These are phyloP conservation scores for Oncorhynchus clarkii DNA, from an alignment of 2,113 vertebrate species.

Conservation along the genomic window DNA sequence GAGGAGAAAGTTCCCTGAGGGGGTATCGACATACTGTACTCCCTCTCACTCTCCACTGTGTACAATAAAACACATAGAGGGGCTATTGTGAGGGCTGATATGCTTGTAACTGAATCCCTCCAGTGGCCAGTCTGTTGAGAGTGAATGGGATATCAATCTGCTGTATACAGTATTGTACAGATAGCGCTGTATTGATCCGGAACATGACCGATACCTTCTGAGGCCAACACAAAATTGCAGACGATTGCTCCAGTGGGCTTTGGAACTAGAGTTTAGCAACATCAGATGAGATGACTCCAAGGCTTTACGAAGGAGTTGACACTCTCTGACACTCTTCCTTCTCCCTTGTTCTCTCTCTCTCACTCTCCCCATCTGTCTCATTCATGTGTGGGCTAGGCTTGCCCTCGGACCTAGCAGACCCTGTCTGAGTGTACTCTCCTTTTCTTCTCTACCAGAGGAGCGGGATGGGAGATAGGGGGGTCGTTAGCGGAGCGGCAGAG, in stretches of 20 bases:
- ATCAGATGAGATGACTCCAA: conserved; percentile 27
- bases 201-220: conserved; percentile 36
- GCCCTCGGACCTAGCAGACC: neutral
- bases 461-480: neutral
- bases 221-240: conserved; percentile 5
- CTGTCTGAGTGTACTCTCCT: neutral
- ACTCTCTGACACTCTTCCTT: conserved; percentile 8
- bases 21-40: too few relatives aligned
- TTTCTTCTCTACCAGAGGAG: too few relatives aligned
- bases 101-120: too few relatives aligned
- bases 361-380: neutral
- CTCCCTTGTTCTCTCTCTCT: conserved; percentile 4
- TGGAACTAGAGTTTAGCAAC: conserved; percentile 31
- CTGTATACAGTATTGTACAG: neutral
- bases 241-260: conserved; percentile 35
- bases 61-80: too few relatives aligned
- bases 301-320: conserved; percentile 29
- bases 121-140: too few relatives aligned
- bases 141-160: too few relatives aligned
- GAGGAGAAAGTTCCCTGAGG: too few relatives aligned
- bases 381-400: neutral
- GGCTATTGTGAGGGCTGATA: too few relatives aligned
- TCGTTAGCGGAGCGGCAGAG: neutral
- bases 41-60: too few relatives aligned
- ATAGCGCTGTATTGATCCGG: conserved; percentile 46